Conservation (phyloP, 2,113 vertebrate genomes). For the Orthonyx spaldingii region DNA sequence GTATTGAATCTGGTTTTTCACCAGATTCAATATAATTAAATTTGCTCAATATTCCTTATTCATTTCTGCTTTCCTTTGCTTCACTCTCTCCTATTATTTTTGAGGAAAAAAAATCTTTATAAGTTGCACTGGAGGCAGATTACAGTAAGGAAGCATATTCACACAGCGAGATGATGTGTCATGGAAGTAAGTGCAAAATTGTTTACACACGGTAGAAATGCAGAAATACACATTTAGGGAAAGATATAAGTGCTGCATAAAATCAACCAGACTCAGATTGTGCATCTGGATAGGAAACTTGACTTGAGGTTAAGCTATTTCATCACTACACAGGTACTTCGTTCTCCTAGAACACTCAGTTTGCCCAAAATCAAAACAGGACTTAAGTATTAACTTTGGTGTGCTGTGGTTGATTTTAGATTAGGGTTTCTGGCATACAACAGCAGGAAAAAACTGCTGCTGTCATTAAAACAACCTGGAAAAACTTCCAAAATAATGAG, state of each 20-base stretch:
- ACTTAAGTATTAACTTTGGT: neutral
- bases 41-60: neutral
- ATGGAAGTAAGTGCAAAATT: neutral
- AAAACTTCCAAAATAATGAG: neutral
- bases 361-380: neutral
- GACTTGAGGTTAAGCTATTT: neutral
- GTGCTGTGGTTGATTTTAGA: neutral
- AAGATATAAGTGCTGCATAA: neutral
- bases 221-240: neutral
- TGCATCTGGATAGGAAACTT: neutral
- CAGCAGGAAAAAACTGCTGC: neutral
- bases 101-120: neutral
- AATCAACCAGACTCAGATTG: neutral
- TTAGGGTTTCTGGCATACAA: neutral
- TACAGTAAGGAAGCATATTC: neutral
- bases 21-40: neutral
- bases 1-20: neutral
- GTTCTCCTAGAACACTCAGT: neutral
- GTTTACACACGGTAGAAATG: neutral
- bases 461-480: neutral
- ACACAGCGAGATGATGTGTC: neutral
- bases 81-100: neutral
- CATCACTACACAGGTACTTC: neutral
- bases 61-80: neutral
- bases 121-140: neutral